These are phyloP conservation scores for Oceanites oceanicus DNA, from an alignment of 2,113 vertebrate species.

Conservation along the genomic window DNA sequence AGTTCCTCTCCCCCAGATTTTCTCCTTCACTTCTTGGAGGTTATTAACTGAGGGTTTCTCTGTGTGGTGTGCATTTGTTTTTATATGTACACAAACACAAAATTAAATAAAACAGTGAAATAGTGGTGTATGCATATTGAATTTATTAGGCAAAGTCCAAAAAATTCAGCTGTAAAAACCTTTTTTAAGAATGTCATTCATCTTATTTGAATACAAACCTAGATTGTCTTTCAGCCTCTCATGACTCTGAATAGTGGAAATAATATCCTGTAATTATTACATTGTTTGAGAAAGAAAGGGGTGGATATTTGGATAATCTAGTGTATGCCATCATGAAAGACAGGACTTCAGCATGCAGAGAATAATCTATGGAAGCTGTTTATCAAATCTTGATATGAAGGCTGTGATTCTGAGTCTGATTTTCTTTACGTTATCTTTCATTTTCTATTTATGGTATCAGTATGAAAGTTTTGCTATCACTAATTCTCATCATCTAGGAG, in stretches of 20 bases:
- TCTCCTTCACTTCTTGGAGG: neutral
- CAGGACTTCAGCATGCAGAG: neutral
- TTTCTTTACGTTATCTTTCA: constrained; percentile 3
- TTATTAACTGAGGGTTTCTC: neutral
- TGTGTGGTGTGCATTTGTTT: neutral
- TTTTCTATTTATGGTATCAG: neutral
- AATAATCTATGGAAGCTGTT: neutral
- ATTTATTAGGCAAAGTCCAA: neutral
- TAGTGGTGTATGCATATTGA: neutral
- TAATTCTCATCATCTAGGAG: neutral
- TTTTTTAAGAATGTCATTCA: neutral
- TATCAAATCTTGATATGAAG: neutral
- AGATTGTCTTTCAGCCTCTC: neutral
- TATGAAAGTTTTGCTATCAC: neutral
- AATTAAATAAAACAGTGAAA: neutral
- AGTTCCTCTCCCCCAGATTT: neutral
- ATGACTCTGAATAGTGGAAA: neutral
- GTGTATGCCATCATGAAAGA: neutral
- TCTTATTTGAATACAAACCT: neutral
- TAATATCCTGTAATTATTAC: constrained; percentile 22
- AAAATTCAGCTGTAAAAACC: neutral
- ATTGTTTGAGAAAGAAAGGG: neutral
- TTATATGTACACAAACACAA: neutral
- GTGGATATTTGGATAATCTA: neutral
- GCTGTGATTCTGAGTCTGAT: neutral